Evolutionary conservation across 1,140 invertebrate genomes (phyloP).

Genomic region (Penaeus indicus): DNA sequence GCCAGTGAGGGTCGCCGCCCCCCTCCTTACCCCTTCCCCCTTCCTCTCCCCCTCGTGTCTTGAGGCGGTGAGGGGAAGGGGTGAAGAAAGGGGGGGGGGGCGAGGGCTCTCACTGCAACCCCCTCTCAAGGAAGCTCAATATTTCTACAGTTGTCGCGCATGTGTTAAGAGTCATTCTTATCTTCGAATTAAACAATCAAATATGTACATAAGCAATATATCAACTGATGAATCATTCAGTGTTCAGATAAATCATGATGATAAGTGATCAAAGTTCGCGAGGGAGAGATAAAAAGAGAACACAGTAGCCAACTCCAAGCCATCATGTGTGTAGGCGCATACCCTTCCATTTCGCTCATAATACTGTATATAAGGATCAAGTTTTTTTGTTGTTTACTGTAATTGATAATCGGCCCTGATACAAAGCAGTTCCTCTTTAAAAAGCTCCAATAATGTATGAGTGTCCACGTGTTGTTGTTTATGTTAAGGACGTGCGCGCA

Average conservation of each 20-base stretch:
- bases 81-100: neutral
- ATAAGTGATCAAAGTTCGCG: neutral
- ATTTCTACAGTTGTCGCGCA: no score
- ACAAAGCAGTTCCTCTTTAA: slow-evolving; percentile 56
- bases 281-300: neutral
- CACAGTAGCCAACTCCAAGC: neutral
- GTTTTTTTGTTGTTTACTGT: neutral
- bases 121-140: no score
- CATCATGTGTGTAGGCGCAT: neutral
- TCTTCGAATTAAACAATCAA: no score
- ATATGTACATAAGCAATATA: no score
- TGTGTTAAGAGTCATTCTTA: no score
- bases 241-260: no score
- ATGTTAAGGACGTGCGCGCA: slow-evolving; percentile 8
- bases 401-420: slow-evolving; percentile 35
- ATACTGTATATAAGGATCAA: slow-evolving; percentile 21
- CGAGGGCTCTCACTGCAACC: no score
- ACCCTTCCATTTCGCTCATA: neutral
- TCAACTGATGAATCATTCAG: no score
- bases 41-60: neutral
- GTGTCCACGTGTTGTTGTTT: slow-evolving; percentile 56
- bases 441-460: slow-evolving; percentile 42
- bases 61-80: neutral
- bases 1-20: no score
- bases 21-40: no score